These are phyloP conservation scores for Ptilonorhynchus violaceus DNA, from an alignment of 2,113 vertebrate species.

Conservation along the genomic window DNA sequence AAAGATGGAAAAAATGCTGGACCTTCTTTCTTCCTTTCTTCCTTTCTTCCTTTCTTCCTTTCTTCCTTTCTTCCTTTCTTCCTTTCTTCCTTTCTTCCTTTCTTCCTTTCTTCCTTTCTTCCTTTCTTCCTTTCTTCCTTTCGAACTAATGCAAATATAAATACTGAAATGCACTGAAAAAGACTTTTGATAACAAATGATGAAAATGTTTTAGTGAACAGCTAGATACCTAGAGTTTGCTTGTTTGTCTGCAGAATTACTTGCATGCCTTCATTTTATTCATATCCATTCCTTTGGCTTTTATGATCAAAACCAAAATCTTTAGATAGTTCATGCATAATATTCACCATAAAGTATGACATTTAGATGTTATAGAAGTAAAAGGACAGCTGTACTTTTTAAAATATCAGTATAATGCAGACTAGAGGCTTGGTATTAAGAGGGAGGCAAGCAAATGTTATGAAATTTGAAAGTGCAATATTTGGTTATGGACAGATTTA, in stretches of 20 bases:
- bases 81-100: constrained; percentile 22
- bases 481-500: not conserved
- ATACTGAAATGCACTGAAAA: not conserved
- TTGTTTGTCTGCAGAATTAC: not conserved
- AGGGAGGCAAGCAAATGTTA: not conserved
- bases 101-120: constrained; percentile 5
- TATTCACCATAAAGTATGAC: not conserved
- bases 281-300: not conserved
- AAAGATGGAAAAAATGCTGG: not conserved
- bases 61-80: constrained; percentile 11
- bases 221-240: not conserved
- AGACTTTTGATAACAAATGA: not conserved
- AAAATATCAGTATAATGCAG: not conserved
- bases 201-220: not conserved
- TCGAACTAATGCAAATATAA: not conserved
- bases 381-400: not conserved
- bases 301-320: not conserved
- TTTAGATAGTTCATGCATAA: not conserved
- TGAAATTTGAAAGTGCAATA: not conserved
- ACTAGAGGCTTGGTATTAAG: not conserved
- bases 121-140: constrained; percentile 7
- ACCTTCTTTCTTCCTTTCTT: not conserved
- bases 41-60: constrained; percentile 12
- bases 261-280: not conserved
- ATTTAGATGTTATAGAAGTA: constrained; percentile 2